Percentiles rank a stretch among this genome's conserved stretches.
These are phyloP conservation scores for Subacronicta megacephala DNA, from an alignment of 2,888 invertebrate species.

Conservation along the genomic window DNA sequence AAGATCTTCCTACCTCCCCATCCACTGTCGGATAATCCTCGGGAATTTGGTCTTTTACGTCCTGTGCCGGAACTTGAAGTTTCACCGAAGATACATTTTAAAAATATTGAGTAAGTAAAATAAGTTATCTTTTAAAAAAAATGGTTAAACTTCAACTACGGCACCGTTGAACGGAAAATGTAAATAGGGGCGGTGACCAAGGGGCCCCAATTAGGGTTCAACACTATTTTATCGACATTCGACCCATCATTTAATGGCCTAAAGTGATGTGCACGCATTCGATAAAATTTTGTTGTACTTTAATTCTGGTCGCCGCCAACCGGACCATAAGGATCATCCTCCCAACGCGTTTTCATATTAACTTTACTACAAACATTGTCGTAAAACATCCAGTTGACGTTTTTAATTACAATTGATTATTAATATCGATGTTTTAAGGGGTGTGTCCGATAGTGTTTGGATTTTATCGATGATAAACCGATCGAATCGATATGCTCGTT, in stretches of 20 bases:
- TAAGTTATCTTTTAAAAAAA: conserved; percentile 19
- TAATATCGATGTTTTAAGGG: conserved; percentile 73
- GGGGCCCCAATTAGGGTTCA: conserved; percentile 82
- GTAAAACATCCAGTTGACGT: conserved; percentile 74
- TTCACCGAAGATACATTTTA: conserved; percentile 54
- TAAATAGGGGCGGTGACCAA: conserved; percentile 80
- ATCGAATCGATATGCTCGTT: conserved; percentile 65
- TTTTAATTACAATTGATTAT: conserved; percentile 74
- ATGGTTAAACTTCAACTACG: conserved; percentile 69
- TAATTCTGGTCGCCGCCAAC: conserved; percentile 79
- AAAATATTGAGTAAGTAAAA: conserved; percentile 26
- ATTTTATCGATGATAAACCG: conserved; percentile 70
- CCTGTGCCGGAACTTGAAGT: conserved; percentile 74
- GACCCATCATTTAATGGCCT: conserved; percentile 86
- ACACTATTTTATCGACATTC: conserved; percentile 79
- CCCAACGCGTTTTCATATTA: conserved; percentile 65
- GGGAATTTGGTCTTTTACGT: conserved; percentile 77
- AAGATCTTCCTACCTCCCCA: conserved; percentile 68
- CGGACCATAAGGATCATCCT: conserved; percentile 80
- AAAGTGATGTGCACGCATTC: conserved; percentile 83
- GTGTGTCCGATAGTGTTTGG: conserved; percentile 87
- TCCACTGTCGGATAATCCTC: conserved; percentile 74
- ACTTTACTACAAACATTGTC: conserved; percentile 68
- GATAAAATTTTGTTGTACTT: conserved; percentile 78
- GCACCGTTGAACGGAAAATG: conserved; percentile 68